Conservation (phyloP, 2,113 vertebrate genomes). For the Stegastes partitus region DNA sequence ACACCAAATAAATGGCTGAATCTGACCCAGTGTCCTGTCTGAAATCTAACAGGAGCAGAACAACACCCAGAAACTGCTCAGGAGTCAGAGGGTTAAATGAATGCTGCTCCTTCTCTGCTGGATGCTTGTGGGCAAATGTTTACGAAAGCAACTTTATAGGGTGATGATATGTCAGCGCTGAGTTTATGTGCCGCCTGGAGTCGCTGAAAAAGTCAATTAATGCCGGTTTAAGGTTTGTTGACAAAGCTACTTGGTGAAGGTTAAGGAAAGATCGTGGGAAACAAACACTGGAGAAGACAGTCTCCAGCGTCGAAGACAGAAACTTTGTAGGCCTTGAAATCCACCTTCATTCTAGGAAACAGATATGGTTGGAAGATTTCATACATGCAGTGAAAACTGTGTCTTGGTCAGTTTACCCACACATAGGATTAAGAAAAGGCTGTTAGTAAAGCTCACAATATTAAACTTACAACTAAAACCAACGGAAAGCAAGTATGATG, state of each 20-base stretch:
- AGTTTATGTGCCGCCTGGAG: background rate
- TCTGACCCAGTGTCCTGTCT: no score
- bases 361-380: no score
- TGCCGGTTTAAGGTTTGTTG: background rate
- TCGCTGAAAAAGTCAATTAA: background rate
- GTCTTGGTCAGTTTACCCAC: no score
- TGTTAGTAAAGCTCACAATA: no score
- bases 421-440: no score
- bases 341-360: background rate
- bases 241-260: background rate
- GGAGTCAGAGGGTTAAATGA: background rate
- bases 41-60: no score
- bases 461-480: no score
- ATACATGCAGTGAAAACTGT: no score
- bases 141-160: background rate
- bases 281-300: background rate
- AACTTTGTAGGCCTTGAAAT: background rate
- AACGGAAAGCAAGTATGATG: no score
- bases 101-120: background rate
- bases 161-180: background rate
- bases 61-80: no score
- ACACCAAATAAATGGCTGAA: no score
- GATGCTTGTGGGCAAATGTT: background rate
- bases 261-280: background rate
- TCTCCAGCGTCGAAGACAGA: background rate